Evolutionary conservation across 2,888 invertebrate genomes (phyloP).

Genomic region (Scaptomyza cyrtandrae): DNA sequence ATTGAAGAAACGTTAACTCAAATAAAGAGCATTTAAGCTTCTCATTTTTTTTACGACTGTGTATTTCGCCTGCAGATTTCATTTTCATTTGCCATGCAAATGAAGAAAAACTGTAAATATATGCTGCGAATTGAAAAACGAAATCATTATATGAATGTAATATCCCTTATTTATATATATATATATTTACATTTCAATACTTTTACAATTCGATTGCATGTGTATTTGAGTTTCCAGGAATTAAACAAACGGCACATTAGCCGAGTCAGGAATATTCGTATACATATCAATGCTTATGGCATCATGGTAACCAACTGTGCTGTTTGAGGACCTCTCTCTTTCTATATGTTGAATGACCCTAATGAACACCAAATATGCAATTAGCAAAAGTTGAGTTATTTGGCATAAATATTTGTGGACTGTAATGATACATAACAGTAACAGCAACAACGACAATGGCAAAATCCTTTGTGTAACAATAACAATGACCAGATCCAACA

Average conservation of each 20-base stretch:
- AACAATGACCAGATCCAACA: constrained; percentile 44
- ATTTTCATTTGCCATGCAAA: constrained; percentile 51
- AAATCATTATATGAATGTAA: constrained; percentile 20
- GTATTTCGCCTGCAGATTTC: constrained; percentile 30
- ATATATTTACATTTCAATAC: constrained; percentile 60
- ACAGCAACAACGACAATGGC: constrained; percentile 20
- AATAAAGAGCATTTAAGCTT: constrained; percentile 17
- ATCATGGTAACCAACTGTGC: not conserved
- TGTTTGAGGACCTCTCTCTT: constrained; percentile 5
- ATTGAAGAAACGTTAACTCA: not conserved
- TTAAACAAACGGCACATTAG: constrained; percentile 46
- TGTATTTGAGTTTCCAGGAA: constrained; percentile 34
- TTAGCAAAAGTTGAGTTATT: constrained; percentile 75
- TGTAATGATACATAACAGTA: constrained; percentile 38
- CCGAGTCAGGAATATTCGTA: constrained; percentile 1
- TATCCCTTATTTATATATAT: constrained; percentile 47
- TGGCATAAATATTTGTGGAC: constrained; percentile 74
- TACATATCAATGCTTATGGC: not conserved
- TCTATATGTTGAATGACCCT: constrained; percentile 55
- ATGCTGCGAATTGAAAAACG: not conserved
- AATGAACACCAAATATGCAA: constrained; percentile 79
- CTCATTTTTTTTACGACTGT: constrained; percentile 7
- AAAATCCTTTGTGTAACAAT: constrained; percentile 45
- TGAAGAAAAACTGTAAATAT: constrained; percentile 44
- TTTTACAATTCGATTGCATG: constrained; percentile 33